Conservation (phyloP, 2,888 invertebrate genomes). For the Drosophila suboccidentalis region DNA sequence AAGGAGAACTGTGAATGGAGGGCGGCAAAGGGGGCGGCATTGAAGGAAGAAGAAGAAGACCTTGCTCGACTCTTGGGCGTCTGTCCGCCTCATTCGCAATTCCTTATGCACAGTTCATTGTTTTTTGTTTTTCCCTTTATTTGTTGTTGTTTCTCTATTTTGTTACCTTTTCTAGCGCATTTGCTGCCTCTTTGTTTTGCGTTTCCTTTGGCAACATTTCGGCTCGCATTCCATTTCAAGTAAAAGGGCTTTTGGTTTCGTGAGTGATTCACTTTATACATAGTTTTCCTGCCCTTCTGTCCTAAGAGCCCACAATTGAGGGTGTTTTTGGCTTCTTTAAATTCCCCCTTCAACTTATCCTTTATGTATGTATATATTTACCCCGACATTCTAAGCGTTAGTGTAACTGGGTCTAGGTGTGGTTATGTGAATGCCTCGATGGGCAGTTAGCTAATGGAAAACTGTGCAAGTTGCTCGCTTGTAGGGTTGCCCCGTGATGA, state of each 20-base stretch:
- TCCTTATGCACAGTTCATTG: constrained; percentile 32
- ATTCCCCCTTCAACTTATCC: constrained; percentile 8
- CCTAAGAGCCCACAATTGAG: neutral
- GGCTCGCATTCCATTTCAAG: constrained; percentile 57
- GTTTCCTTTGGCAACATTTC: constrained; percentile 64
- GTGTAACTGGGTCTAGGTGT: constrained; percentile 62
- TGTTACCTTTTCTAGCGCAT: constrained; percentile 55
- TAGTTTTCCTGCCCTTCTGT: constrained; percentile 21
- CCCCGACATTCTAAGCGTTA: constrained; percentile 14
- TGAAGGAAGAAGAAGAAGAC: neutral
- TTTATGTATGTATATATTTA: neutral
- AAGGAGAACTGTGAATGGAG: neutral
- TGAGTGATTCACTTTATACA: constrained; percentile 58
- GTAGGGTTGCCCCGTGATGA: constrained; percentile 50
- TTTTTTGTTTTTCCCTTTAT: constrained; percentile 30
- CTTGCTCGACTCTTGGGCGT: constrained; percentile 39
- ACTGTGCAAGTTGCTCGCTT: constrained; percentile 31
- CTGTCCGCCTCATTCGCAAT: constrained; percentile 36
- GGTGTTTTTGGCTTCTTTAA: constrained; percentile 33
- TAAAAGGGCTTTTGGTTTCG: constrained; percentile 39
- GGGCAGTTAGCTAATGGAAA: constrained; percentile 28
- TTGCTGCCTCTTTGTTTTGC: constrained; percentile 46
- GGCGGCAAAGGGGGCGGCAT: neutral
- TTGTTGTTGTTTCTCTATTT: constrained; percentile 17
- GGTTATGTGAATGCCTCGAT: constrained; percentile 38